Evolutionary conservation across 2,113 vertebrate genomes (phyloP), one percentile per base, ranked within the genome.

Genomic region (Psittacus erithacus): DNA sequence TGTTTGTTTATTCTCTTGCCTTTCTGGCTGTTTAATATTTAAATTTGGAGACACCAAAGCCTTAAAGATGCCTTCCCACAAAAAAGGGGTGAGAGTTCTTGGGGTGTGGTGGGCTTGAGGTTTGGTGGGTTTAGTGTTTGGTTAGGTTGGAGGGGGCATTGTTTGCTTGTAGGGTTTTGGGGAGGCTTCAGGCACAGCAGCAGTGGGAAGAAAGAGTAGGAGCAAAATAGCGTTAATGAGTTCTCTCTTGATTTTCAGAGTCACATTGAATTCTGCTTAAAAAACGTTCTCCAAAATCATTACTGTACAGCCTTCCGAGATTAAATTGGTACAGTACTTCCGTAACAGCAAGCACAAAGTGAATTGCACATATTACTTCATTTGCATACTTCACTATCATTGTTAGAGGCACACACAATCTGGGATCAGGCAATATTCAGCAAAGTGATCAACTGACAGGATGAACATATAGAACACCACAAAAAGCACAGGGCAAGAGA

Each of bases 121-220:
- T 68, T 63, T 24, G 17, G 50, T 24, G 13, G 3, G 10, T 2
- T 50, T 15, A 8, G 14, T 3, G 2, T 31, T 25, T 23, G 38
- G 33, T 28, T 15, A 18, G 17, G 14, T 28, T 41, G 11, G 5
- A 1, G 2, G 12, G 17, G 24, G 15, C 6, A 0, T 27, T 49
- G 4, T 28, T 38, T 14, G 13, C 9, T 39, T 31, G 33, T 16
- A 5, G 24, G 8, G 10, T 4, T 17, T 29, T 17, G 3, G 3
- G 2, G 3, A 2, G 4, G 2, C 1, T 6, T 59, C 33, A 24
- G 9, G 19, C 20, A 10, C 8, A 7, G 4, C 8, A 57, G 39
- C 25, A 60, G 22, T 3, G 1, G 35, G 29, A 91, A 5, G 22
- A 64, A 60, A 8, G 2, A 74, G 7, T 22, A 52, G 0, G 0